A percentile compares a stretch with the other conserved stretches of the same genome.
These are phyloP conservation scores for Leucoraja ocellata DNA, from an alignment of 2,797 vertebrate species.

Conservation along the genomic window DNA sequence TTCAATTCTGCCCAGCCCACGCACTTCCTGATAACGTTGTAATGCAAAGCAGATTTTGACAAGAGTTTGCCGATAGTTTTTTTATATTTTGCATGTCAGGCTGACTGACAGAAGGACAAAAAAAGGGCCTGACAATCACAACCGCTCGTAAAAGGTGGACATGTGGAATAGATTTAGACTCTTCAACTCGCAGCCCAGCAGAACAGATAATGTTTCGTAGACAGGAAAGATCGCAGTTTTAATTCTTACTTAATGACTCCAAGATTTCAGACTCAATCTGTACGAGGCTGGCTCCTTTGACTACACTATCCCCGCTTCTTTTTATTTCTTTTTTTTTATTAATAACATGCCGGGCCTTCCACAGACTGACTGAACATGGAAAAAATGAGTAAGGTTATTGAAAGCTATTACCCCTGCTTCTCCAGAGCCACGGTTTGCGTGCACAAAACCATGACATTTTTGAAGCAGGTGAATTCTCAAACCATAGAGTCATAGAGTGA, in stretches of 20 bases:
- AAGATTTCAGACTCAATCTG: slow-evolving; percentile 4
- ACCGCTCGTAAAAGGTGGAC: background rate
- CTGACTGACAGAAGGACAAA: background rate
- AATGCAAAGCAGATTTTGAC: slow-evolving; percentile 25
- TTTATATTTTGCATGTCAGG: background rate
- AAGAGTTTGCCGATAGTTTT: background rate
- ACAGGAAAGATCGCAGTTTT: slow-evolving; percentile 32
- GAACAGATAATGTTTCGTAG: slow-evolving; percentile 32
- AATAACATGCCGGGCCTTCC: slow-evolving; percentile 5
- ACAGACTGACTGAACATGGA: slow-evolving; percentile 31
- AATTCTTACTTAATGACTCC: slow-evolving; percentile 37
- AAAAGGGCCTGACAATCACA: background rate
- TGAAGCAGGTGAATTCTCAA: slow-evolving; percentile 60
- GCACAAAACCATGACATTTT: background rate
- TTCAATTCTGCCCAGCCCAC: background rate
- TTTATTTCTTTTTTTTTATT: slow-evolving; percentile 20
- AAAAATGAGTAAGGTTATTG: slow-evolving; percentile 21
- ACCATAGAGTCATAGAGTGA: no score
- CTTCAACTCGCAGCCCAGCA: background rate
- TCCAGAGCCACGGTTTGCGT: slow-evolving; percentile 40
- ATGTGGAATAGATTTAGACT: slow-evolving; percentile 26
- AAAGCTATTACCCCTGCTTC: background rate
- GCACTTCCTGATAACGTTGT: background rate
- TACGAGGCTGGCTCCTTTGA: slow-evolving; percentile 9
- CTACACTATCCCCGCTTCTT: background rate